Percentiles rank a stretch among this genome's conserved stretches.
Evolutionary conservation across 2,888 invertebrate genomes (phyloP).

Genomic region (Torymus texanus): DNA sequence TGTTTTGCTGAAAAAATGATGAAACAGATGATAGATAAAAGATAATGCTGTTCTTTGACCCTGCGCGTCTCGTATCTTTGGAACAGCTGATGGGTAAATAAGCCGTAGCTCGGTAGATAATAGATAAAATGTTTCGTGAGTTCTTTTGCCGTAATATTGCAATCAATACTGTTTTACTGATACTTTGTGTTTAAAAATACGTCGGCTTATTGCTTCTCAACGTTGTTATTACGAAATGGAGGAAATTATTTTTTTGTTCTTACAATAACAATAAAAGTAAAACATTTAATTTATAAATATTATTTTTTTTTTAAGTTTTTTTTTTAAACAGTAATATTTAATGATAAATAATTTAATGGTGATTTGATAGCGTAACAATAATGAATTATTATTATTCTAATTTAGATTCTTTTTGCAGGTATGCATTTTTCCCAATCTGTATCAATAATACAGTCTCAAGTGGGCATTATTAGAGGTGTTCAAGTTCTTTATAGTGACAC

Average conservation of each 20-base stretch:
- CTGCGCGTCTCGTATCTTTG: constrained; percentile 9
- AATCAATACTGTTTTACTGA: neutral
- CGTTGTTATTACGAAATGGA: neutral
- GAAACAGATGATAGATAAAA: no score
- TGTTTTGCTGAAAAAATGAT: constrained; percentile 14
- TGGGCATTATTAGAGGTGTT: constrained; percentile 94
- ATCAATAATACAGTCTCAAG: constrained; percentile 96
- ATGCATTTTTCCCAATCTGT: constrained; percentile 99
- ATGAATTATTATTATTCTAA: neutral
- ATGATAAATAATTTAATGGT: no score
- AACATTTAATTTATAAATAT: no score
- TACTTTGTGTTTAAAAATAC: neutral
- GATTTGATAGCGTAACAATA: no score
- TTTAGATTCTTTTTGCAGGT: constrained; percentile 80
- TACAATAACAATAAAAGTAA: neutral
- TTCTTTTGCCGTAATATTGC: neutral
- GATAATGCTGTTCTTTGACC: constrained; percentile 36
- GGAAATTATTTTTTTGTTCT: neutral
- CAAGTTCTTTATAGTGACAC: constrained; percentile 97
- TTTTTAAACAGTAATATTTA: no score
- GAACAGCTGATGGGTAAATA: neutral
- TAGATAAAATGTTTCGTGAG: neutral
- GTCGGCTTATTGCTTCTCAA: no score
- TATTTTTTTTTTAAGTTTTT: no score
- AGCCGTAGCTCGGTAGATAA: no score